Conservation (phyloP, 2,113 vertebrate species). For the Chauna torquata region DNA sequence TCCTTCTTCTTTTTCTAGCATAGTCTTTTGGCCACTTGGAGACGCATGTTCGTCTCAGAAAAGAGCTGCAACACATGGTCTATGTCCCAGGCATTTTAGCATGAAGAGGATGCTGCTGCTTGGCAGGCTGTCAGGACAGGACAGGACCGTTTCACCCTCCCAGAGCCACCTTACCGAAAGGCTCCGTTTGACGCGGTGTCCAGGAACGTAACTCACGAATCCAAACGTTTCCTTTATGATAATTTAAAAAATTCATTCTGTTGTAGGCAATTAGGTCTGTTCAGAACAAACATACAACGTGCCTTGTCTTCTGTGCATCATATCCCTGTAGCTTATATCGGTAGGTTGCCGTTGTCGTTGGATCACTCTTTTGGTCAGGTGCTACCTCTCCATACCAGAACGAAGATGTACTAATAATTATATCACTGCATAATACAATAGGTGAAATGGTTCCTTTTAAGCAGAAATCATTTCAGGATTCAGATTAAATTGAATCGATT, state of each 20-base stretch:
- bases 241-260: background rate
- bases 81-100: background rate
- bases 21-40: background rate
- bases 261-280: background rate
- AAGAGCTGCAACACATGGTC: background rate
- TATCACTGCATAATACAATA: background rate
- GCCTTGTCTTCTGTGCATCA: rapidly evolving
- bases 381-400: background rate
- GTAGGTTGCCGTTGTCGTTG: background rate
- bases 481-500: background rate
- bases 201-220: background rate
- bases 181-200: background rate
- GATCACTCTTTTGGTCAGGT: background rate
- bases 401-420: background rate
- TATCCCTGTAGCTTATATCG: background rate
- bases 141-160: background rate
- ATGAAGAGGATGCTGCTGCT: background rate
- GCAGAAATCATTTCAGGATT: background rate
- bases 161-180: background rate
- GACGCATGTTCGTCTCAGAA: background rate
- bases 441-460: background rate
- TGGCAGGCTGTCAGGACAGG: background rate
- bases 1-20: background rate
- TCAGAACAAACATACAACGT: background rate
- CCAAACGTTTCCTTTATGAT: background rate